Base-by-base conservation (phyloP, 1,140 invertebrate species). In the Trissolcus basalis region DNA sequence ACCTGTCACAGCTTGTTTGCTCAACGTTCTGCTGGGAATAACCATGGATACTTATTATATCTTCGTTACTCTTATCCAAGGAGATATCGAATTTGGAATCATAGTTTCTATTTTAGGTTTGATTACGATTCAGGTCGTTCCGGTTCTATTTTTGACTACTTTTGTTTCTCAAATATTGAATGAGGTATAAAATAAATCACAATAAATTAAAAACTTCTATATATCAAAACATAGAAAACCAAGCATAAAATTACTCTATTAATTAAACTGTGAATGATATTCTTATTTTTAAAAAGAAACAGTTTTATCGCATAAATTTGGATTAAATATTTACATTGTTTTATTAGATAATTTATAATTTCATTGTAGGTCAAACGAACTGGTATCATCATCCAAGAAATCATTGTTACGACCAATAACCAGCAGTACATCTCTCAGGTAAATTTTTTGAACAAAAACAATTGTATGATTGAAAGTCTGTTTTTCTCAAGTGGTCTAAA, bases 131-230 rank as follows among this genome's bases (percentile, higher is more conserved):
- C 45, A 58, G 8, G 47, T 0, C 4, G 0, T 50, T 8, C 45
- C 54, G 0, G 39, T 67, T 32, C 33, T 56, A 6, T 35, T 58
- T 44, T 19, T 58, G 19, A 67, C 63, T 10, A 50, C 4, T 44
- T 67, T 67, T 33, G 63, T 67, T 6, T 32, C 45, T 50, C 45
- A 67, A 32, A 45, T 36, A 13, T 39, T 47, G n/a, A 33, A 33
- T 10, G 63, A 67, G 63, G 63, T 67, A 67, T 27, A 27, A n/a
- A n/a, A n/a, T n/a, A n/a, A n/a, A n/a, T n/a, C n/a, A n/a, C n/a
- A n/a, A n/a, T n/a, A n/a, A n/a, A n/a, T n/a, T n/a, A n/a, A n/a
- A n/a, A n/a, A n/a, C n/a, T n/a, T n/a, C n/a, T n/a, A n/a, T n/a
- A n/a, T n/a, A n/a, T n/a, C n/a, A n/a, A n/a, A n/a, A n/a, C n/a